Evolutionary conservation across 2,797 vertebrate species (phyloP).

Genomic region (Alfaro cultratus): DNA sequence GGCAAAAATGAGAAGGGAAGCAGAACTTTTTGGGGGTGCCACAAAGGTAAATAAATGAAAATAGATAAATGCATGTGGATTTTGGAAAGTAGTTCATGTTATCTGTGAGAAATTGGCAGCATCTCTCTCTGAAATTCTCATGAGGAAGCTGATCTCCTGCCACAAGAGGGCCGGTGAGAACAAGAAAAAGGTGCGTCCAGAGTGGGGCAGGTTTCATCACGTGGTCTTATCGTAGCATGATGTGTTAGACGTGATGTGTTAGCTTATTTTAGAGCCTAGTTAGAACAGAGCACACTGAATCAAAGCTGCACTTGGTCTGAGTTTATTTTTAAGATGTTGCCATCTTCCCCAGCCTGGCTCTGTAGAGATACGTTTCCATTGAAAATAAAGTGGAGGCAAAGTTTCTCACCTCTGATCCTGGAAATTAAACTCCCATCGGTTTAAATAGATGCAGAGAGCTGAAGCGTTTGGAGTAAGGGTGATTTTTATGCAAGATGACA

Average conservation of each 20-base stretch:
- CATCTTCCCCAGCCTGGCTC: background rate
- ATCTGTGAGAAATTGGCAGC: slow-evolving; percentile 15
- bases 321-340: background rate
- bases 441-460: background rate
- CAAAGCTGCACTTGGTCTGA: slow-evolving; percentile 47
- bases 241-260: slow-evolving; percentile 32
- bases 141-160: background rate
- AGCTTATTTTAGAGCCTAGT: slow-evolving; percentile 20
- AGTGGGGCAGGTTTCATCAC: slow-evolving; percentile 46
- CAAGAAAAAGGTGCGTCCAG: slow-evolving; percentile 36
- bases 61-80: slow-evolving; percentile 12
- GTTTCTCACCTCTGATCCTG: background rate
- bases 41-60: background rate
- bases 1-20: slow-evolving; percentile 5
- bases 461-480: background rate
- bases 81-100: slow-evolving; percentile 14
- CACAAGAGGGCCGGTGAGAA: background rate
- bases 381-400: background rate
- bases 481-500: slow-evolving; percentile 39
- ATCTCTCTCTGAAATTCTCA: slow-evolving; percentile 53
- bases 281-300: slow-evolving; percentile 17
- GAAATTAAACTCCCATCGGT: background rate
- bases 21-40: slow-evolving; percentile 8
- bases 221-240: slow-evolving; percentile 24
- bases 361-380: background rate